Conservation (phyloP, 2,888 invertebrate species). For the Nephrotoma guestfalica region DNA sequence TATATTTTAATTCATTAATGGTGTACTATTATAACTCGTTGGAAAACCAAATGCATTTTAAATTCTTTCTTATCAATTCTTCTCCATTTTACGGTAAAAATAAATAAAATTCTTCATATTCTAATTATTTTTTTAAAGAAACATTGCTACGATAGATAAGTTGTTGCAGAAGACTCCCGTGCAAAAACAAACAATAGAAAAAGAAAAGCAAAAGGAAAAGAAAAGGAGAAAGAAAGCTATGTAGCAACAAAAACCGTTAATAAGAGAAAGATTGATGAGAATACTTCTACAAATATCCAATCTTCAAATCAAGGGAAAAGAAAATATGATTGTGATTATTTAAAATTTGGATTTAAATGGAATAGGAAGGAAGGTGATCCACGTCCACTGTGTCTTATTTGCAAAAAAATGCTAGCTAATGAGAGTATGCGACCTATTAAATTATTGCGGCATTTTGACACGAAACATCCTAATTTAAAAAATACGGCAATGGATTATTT, state of each 20-base stretch:
- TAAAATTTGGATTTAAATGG: neutral
- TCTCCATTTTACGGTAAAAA: neutral
- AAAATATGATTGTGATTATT: neutral
- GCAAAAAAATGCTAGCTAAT: too few relatives aligned
- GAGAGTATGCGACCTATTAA: too few relatives aligned
- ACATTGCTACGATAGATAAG: neutral
- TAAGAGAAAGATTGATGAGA: neutral
- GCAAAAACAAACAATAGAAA: neutral
- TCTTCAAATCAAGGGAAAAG: too few relatives aligned
- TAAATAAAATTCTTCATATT: neutral
- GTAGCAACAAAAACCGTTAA: neutral
- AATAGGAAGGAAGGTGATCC: neutral
- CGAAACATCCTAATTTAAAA: neutral
- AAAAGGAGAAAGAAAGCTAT: neutral
- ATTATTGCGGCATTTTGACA: too few relatives aligned
- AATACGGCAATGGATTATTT: neutral
- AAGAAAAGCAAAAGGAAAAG: neutral
- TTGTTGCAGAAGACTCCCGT: neutral
- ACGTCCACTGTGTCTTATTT: neutral
- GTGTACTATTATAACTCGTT: too few relatives aligned
- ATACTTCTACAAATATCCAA: too few relatives aligned
- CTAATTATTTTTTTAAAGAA: neutral
- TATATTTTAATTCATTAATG: too few relatives aligned
- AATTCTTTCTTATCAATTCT: too few relatives aligned
- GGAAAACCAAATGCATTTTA: too few relatives aligned